phyloP scores from a whole-genome alignment of 2,888 invertebrate genomes.

The Myopa testacea region DNA sequence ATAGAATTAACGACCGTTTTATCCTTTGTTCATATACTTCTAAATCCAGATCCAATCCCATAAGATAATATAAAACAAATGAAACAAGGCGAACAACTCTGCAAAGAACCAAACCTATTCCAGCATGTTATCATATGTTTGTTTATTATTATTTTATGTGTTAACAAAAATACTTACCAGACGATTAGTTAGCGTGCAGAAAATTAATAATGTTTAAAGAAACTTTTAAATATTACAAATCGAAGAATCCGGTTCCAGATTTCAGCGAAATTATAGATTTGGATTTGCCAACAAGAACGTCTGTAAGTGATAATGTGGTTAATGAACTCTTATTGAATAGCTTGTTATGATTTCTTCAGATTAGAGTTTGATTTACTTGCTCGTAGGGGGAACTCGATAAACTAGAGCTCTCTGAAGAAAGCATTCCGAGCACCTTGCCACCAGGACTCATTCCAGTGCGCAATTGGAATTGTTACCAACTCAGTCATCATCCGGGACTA shows the following conservation, averaged over 20 bases:
- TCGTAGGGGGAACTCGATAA: constrained; percentile 27
- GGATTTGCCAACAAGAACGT: constrained; percentile 46
- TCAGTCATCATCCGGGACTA: constrained; percentile 78
- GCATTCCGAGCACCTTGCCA: constrained; percentile 42
- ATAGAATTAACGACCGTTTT: too few relatives aligned
- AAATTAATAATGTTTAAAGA: constrained; percentile 73
- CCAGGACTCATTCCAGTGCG: constrained; percentile 59
- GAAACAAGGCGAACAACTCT: too few relatives aligned
- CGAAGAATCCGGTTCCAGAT: constrained; percentile 75
- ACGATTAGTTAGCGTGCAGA: too few relatives aligned
- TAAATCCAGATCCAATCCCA: too few relatives aligned
- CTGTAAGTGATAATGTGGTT: neutral
- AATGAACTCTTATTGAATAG: too few relatives aligned
- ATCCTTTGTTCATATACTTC: too few relatives aligned
- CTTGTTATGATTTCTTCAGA: neutral
- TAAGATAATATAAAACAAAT: neutral
- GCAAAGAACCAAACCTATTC: too few relatives aligned
- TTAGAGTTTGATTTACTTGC: neutral
- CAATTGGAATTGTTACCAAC: constrained; percentile 75
- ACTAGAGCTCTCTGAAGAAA: constrained; percentile 27
- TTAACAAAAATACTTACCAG: too few relatives aligned
- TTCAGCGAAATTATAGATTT: constrained; percentile 75
- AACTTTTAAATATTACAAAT: constrained; percentile 84
- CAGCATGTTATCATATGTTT: too few relatives aligned
- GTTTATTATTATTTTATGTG: too few relatives aligned